A percentile compares a stretch with the other conserved stretches of the same genome.
Evolutionary conservation across 2,888 invertebrate genomes (phyloP).

Genomic region (Mechanitis messenoides): DNA sequence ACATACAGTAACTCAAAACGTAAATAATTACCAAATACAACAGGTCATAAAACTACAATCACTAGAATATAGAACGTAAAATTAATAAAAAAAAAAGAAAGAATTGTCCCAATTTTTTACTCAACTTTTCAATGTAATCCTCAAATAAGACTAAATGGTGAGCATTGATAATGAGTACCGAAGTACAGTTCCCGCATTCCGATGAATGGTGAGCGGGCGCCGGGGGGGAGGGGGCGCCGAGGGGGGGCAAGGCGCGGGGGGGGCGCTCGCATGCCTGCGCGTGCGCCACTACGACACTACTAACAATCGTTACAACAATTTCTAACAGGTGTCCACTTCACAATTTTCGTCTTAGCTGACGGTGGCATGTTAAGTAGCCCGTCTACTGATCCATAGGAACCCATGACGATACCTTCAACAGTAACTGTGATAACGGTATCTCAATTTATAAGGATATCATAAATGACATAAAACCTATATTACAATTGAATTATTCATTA

Average conservation of each 20-base stretch:
- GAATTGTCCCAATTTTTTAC: constrained; percentile 11
- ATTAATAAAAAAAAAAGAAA: constrained; percentile 1
- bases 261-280: constrained; percentile 63
- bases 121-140: constrained; percentile 23
- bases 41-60: background rate
- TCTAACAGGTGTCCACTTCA: constrained; percentile 61
- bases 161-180: constrained; percentile 57
- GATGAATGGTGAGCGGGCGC: constrained; percentile 54
- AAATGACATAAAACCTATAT: too few relatives aligned
- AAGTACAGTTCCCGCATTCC: constrained; percentile 65
- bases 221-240: constrained; percentile 30
- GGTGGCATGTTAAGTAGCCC: constrained; percentile 35
- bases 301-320: constrained; percentile 53
- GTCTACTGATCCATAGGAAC: constrained; percentile 20
- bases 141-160: constrained; percentile 50
- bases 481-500: too few relatives aligned
- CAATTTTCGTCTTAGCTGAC: constrained; percentile 46
- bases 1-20: too few relatives aligned
- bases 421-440: too few relatives aligned
- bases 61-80: background rate
- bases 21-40: too few relatives aligned
- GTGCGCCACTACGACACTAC: constrained; percentile 52
- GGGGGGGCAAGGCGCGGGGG: constrained; percentile 30
- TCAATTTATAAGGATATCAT: too few relatives aligned
- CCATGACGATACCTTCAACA: background rate